phyloP scores from a whole-genome alignment of 2,797 vertebrate species.

The Labeo calbasu region DNA sequence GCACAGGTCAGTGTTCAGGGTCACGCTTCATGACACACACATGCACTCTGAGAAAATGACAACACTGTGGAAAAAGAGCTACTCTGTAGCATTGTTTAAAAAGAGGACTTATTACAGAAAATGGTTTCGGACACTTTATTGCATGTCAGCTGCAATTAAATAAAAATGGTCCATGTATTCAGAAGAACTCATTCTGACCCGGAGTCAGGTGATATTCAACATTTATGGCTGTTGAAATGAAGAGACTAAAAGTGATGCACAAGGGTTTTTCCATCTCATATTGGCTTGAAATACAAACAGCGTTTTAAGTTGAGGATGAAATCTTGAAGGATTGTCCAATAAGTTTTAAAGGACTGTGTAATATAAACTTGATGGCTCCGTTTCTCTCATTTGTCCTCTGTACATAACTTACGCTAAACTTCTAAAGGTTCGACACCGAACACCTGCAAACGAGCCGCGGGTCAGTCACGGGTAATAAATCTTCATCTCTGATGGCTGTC shows the following conservation, averaged over 20 bases:
- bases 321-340: neutral
- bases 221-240: neutral
- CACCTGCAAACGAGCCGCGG: conserved; percentile 59
- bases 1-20: conserved; percentile 55
- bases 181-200: neutral
- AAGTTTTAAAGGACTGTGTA: neutral
- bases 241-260: neutral
- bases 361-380: neutral
- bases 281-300: neutral
- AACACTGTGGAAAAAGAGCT: too few species aligned
- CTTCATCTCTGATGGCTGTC: conserved; percentile 71
- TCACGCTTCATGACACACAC: neutral
- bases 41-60: neutral
- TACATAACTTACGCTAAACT: conserved; percentile 48
- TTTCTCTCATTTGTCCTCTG: neutral
- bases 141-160: too few species aligned
- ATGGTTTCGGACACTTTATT: too few species aligned
- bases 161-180: too few species aligned
- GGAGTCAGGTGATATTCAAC: neutral
- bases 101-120: too few species aligned
- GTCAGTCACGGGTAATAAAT: conserved; percentile 67
- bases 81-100: too few species aligned
- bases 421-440: conserved; percentile 55
- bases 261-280: too few species aligned
- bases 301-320: neutral